These are phyloP conservation scores for Halcyon senegalensis DNA, from an alignment of 2,113 vertebrate genomes.

Conservation along the genomic window DNA sequence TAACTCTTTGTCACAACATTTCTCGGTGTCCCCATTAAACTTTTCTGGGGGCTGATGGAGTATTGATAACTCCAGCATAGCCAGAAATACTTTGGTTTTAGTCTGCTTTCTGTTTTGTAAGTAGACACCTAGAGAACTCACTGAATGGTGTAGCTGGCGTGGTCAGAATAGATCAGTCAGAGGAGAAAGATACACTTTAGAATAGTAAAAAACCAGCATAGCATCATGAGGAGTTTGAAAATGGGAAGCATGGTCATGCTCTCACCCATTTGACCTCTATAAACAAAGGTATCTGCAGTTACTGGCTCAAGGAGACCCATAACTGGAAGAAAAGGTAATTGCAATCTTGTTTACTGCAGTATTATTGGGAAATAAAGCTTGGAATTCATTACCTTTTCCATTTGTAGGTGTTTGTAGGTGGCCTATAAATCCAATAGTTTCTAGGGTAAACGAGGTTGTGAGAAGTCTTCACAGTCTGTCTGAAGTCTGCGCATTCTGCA, in stretches of 20 bases:
- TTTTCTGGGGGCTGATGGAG: not conserved
- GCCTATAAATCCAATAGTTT: slow-evolving; percentile 51
- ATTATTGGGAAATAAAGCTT: slow-evolving; percentile 29
- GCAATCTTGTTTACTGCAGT: not conserved
- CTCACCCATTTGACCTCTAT: not conserved
- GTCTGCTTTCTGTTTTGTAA: not conserved
- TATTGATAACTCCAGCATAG: not conserved
- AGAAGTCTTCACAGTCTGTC: not conserved
- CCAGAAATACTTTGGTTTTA: not conserved
- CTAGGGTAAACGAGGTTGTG: not conserved
- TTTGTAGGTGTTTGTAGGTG: slow-evolving; percentile 57
- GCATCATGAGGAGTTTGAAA: not conserved
- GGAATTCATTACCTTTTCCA: slow-evolving; percentile 28
- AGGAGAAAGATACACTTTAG: not conserved
- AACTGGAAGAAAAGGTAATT: not conserved
- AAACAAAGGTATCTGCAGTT: not conserved
- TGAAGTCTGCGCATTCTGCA: not conserved
- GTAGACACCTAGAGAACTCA: not conserved
- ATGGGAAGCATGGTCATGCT: not conserved
- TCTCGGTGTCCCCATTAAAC: not conserved
- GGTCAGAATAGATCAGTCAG: not conserved
- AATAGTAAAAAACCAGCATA: not conserved
- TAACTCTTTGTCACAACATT: not conserved
- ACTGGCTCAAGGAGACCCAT: not conserved
- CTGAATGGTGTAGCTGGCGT: not conserved